A percentile compares a stretch with the other conserved stretches of the same genome.
phyloP scores from a whole-genome alignment of 2,888 invertebrate genomes.

The Eilema caniola region DNA sequence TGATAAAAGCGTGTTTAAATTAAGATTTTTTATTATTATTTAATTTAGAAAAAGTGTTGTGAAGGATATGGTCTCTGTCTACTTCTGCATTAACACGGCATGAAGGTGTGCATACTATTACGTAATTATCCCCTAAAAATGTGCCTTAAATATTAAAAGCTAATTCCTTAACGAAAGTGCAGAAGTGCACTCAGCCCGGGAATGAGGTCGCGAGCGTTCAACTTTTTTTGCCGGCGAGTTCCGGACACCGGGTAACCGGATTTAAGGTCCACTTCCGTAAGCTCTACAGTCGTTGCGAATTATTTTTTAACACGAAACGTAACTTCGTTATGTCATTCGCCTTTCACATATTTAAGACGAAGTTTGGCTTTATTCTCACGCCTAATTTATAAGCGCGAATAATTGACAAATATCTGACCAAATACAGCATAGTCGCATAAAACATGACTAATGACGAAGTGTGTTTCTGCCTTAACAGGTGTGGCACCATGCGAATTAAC shows the following conservation, averaged over 20 bases:
- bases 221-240: conserved; percentile 17
- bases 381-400: too few relatives aligned
- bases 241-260: conserved; percentile 24
- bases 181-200: conserved; percentile 5
- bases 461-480: too few relatives aligned
- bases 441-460: too few relatives aligned
- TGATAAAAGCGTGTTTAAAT: too few relatives aligned
- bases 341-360: too few relatives aligned
- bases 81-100: not conserved
- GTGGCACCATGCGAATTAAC: too few relatives aligned
- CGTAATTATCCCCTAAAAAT: not conserved
- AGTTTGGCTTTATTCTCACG: too few relatives aligned
- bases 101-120: not conserved
- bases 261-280: conserved; percentile 20
- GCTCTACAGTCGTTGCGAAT: not conserved
- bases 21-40: too few relatives aligned
- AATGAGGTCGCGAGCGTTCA: conserved; percentile 22
- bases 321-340: not conserved
- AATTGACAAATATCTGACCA: too few relatives aligned
- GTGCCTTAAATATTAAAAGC: not conserved
- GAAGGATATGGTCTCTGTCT: too few relatives aligned
- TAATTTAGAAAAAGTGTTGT: too few relatives aligned
- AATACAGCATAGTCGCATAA: too few relatives aligned
- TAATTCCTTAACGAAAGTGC: conserved; percentile 2
- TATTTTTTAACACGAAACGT: not conserved